phyloP scores from a whole-genome alignment of 2,888 invertebrate species.

The Pandemis corylana region DNA sequence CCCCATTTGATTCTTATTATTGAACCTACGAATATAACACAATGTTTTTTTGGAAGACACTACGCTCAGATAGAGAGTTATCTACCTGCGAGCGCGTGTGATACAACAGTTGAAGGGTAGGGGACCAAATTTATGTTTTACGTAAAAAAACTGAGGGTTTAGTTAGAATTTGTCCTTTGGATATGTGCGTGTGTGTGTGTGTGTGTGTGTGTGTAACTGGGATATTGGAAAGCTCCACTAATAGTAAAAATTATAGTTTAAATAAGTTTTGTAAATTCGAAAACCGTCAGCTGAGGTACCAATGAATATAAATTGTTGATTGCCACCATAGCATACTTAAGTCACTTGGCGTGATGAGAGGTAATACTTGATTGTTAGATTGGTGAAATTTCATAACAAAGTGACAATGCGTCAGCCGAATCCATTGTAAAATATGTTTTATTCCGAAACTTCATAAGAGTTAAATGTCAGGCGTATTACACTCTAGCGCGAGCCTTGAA shows the following conservation, averaged over 20 bases:
- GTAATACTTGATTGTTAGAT: neutral
- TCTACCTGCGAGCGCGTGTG: conserved; percentile 55
- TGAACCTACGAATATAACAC: conserved; percentile 13
- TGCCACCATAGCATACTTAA: neutral
- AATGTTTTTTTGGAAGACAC: conserved; percentile 15
- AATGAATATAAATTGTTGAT: neutral
- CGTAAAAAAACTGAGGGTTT: conserved; percentile 43
- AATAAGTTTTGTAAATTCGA: conserved; percentile 5
- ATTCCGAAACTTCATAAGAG: neutral
- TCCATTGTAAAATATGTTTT: neutral
- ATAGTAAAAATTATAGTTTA: conserved; percentile 10
- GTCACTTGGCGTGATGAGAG: neutral
- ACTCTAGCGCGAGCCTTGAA: conserved; percentile 21
- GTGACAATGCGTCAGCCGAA: neutral
- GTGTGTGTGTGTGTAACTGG: conserved; percentile 18
- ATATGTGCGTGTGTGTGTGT: conserved; percentile 7
- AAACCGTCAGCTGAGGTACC: conserved; percentile 4
- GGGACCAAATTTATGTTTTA: conserved; percentile 47
- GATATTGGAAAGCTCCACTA: conserved; percentile 25
- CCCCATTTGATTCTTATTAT: conserved; percentile 28
- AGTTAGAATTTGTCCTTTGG: conserved; percentile 7
- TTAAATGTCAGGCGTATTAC: conserved; percentile 21
- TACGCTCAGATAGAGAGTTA: conserved; percentile 48
- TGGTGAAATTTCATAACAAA: neutral
- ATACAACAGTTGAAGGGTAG: conserved; percentile 46